A percentile compares a stretch with the other conserved stretches of the same genome.
Conservation (phyloP, 2,888 invertebrate genomes). For the Conchocele bisecta region DNA sequence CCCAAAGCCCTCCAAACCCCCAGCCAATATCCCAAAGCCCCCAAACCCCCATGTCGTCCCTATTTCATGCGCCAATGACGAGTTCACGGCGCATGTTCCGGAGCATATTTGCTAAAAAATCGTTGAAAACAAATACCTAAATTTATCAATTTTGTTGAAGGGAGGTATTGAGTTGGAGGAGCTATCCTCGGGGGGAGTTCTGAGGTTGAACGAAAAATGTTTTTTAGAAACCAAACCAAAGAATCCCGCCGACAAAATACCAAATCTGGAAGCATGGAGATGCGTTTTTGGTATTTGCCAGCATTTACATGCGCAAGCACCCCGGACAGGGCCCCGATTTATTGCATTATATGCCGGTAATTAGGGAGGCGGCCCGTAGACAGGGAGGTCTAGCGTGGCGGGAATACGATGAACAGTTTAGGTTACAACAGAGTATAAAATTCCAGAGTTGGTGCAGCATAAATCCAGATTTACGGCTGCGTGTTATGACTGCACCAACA, state of each 20-base stretch:
- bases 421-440: not conserved
- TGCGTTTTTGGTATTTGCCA: not conserved
- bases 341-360: not conserved
- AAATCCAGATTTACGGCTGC: not conserved
- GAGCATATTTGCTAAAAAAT: not conserved
- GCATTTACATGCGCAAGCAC: not conserved
- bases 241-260: not conserved
- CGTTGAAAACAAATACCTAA: not conserved
- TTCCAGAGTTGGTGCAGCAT: not conserved
- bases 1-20: too few relatives aligned
- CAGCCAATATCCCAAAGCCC: too few relatives aligned
- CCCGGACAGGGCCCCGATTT: not conserved
- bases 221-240: not conserved
- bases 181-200: not conserved
- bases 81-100: not conserved
- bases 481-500: slow-evolving; percentile 8
- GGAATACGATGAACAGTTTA: not conserved
- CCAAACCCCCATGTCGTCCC: too few relatives aligned
- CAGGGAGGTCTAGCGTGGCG: not conserved
- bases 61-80: not conserved
- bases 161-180: not conserved
- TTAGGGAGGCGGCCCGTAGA: not conserved
- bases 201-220: not conserved
- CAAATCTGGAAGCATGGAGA: slow-evolving; percentile 1
- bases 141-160: not conserved